Conservation (phyloP, 2,888 invertebrate species). For the Alentia gelatinosa region DNA sequence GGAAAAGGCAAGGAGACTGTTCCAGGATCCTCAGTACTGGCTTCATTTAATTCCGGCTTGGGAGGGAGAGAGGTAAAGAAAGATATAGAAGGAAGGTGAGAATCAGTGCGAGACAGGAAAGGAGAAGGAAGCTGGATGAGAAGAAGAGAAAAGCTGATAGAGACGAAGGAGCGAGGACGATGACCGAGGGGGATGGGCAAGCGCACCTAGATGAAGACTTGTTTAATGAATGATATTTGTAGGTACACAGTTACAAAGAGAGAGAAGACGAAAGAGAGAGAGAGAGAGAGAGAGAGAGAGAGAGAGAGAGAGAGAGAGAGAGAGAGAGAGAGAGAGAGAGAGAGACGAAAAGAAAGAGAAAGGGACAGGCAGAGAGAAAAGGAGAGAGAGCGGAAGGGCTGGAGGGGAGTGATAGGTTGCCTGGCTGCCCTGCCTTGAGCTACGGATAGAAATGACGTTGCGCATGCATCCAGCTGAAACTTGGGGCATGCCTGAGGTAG, state of each 20-base stretch:
- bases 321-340: constrained; percentile 19
- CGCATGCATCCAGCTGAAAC: too few species aligned
- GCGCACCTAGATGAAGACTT: not conserved
- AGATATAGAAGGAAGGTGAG: not conserved
- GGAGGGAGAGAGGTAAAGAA: constrained; percentile 3
- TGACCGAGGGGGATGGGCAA: not conserved
- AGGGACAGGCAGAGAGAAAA: not conserved
- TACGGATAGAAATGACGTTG: too few species aligned
- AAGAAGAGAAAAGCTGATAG: not conserved
- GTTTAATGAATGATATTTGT: not conserved
- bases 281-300: constrained; percentile 1
- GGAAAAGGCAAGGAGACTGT: too few species aligned
- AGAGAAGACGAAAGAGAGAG: not conserved
- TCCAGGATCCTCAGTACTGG: too few species aligned
- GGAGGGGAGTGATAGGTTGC: not conserved
- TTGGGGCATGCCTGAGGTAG: too few species aligned
- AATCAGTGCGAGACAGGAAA: not conserved
- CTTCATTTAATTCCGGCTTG: too few species aligned
- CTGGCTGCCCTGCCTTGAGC: too few species aligned
- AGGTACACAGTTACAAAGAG: not conserved
- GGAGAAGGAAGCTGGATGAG: not conserved
- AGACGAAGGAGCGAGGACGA: not conserved
- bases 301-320: constrained; percentile 1
- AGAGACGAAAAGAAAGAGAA: not conserved
- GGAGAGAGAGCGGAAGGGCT: not conserved